phyloP scores from a whole-genome alignment of 2,113 vertebrate genomes.

The Mixornis gularis region DNA sequence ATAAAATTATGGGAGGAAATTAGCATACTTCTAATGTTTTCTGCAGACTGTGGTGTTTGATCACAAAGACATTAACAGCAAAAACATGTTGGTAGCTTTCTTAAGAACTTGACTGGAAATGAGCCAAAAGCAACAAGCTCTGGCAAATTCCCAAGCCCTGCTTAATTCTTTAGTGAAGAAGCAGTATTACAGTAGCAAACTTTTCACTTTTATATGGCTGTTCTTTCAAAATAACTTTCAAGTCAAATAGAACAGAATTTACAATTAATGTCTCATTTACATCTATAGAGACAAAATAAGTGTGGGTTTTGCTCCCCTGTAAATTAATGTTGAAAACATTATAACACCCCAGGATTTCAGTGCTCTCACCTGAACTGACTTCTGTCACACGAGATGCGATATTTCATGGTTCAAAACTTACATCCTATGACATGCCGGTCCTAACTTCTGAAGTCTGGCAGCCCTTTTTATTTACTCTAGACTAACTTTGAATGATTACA shows the following conservation, averaged over 20 bases:
- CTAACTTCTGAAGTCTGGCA: background rate
- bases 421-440: background rate
- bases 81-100: slow-evolving; percentile 5
- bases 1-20: background rate
- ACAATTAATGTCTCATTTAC: background rate
- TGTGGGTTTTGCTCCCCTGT: background rate
- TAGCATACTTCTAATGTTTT: background rate
- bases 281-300: background rate
- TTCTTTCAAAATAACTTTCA: slow-evolving; percentile 8
- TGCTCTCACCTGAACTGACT: background rate
- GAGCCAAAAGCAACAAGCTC: slow-evolving; percentile 34
- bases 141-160: slow-evolving; percentile 21
- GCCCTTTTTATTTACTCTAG: background rate
- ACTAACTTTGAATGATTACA: slow-evolving; percentile 7
- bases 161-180: slow-evolving; percentile 1
- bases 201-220: background rate
- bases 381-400: background rate
- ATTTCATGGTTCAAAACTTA: background rate
- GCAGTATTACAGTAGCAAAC: slow-evolving; percentile 9
- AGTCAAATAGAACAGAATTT: slow-evolving; percentile 9
- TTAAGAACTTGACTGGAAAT: slow-evolving; percentile 27
- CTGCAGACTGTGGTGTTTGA: background rate
- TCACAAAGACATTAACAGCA: slow-evolving; percentile 11
- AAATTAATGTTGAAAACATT: background rate
- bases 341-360: background rate